These are phyloP conservation scores for Ispidina picta DNA, from an alignment of 2,797 vertebrate species.

Conservation along the genomic window DNA sequence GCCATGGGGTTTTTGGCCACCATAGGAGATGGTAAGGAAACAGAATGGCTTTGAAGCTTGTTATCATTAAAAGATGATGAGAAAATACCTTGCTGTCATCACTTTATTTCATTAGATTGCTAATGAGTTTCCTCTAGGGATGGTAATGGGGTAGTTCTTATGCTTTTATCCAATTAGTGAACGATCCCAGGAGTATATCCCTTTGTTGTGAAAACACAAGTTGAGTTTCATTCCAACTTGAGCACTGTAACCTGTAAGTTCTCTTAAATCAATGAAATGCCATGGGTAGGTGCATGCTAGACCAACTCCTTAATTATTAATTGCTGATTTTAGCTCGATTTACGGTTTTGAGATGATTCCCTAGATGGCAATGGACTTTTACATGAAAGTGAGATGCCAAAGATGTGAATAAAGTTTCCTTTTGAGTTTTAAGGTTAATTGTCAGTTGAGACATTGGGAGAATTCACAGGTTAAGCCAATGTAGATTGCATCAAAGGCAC, in stretches of 20 bases:
- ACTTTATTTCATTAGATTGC: conserved; percentile 65
- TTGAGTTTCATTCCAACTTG: background rate
- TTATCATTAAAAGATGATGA: conserved; percentile 63
- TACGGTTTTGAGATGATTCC: background rate
- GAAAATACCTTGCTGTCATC: conserved; percentile 60
- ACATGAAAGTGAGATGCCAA: background rate
- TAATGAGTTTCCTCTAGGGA: conserved; percentile 64
- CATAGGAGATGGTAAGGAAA: background rate
- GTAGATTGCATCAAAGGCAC: background rate
- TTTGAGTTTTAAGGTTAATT: conserved; percentile 2
- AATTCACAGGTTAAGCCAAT: background rate
- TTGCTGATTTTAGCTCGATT: background rate
- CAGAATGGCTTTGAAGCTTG: conserved; percentile 50
- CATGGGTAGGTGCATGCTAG: background rate
- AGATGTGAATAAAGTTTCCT: conserved; percentile 4
- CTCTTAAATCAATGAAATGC: background rate
- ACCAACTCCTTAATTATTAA: background rate
- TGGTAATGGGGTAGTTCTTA: conserved; percentile 56
- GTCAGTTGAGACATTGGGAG: background rate
- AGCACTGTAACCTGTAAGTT: background rate
- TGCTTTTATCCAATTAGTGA: conserved; percentile 63
- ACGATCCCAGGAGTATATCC: conserved; percentile 40
- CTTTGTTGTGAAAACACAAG: conserved; percentile 52
- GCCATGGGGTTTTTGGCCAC: conserved; percentile 22
- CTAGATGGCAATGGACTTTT: background rate